Evolutionary conservation across 2,888 invertebrate species (phyloP).

Genomic region (Pogonocherus hispidulus): DNA sequence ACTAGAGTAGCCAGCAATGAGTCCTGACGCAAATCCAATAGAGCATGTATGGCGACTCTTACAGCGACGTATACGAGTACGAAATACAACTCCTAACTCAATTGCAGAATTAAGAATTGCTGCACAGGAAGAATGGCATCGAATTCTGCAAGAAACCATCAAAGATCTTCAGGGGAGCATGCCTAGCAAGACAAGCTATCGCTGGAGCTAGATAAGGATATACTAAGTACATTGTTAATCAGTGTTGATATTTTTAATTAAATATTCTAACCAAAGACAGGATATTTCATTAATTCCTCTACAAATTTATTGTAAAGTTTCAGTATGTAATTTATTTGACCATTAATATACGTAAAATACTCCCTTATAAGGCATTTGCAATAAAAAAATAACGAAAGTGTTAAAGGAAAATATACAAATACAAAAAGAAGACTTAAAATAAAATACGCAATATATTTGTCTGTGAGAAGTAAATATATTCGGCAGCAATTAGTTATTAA

Average conservation of each 20-base stretch:
- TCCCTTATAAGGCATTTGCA: no score
- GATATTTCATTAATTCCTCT: slow-evolving; percentile 17
- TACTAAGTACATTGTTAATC: slow-evolving; percentile 17
- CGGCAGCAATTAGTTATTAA: no score
- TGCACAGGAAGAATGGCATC: slow-evolving; percentile 37
- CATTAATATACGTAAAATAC: neutral
- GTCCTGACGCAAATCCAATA: slow-evolving; percentile 1
- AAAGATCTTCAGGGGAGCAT: neutral
- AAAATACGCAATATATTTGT: no score
- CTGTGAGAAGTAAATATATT: no score
- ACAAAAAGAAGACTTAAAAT: no score
- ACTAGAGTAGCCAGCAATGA: neutral
- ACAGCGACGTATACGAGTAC: neutral
- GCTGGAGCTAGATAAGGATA: slow-evolving; percentile 11
- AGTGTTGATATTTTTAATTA: slow-evolving; percentile 15
- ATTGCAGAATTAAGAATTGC: slow-evolving; percentile 34
- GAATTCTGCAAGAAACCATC: slow-evolving; percentile 25
- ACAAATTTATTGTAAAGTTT: slow-evolving; percentile 17
- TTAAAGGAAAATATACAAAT: no score
- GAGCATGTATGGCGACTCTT: neutral
- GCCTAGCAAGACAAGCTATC: neutral
- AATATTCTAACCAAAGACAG: slow-evolving; percentile 15
- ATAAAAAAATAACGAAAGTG: no score
- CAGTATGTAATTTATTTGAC: neutral
- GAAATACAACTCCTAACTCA: slow-evolving; percentile 25